Conservation (phyloP, 2,888 invertebrate species). For the Eubasilissa splendida region DNA sequence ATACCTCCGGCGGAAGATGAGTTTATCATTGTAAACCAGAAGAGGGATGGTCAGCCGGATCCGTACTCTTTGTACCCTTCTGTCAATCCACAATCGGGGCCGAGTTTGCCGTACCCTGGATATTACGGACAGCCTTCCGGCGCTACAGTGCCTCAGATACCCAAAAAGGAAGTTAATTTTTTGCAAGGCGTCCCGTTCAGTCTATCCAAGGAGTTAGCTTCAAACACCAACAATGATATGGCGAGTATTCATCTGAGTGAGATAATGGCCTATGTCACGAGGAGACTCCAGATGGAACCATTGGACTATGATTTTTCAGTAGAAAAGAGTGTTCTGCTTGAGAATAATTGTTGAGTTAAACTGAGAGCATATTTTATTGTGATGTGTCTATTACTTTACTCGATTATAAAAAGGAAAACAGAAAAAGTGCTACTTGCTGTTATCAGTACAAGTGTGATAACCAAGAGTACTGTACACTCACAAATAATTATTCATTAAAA, state of each 20-base stretch:
- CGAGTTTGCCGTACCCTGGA: constrained; percentile 5
- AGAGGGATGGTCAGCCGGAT: constrained; percentile 3
- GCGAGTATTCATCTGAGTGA: constrained; percentile 71
- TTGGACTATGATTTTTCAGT: constrained; percentile 72
- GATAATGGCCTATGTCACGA: constrained; percentile 70
- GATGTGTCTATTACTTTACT: no score
- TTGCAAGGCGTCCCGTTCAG: constrained; percentile 74
- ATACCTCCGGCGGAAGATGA: constrained; percentile 68
- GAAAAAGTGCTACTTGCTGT: background rate
- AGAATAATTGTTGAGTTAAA: constrained; percentile 59
- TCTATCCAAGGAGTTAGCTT: constrained; percentile 68
- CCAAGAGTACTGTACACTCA: no score
- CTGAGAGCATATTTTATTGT: background rate
- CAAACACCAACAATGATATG: constrained; percentile 68
- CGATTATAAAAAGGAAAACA: no score
- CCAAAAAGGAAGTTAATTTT: constrained; percentile 62
- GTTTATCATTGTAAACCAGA: constrained; percentile 66
- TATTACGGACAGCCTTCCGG: constrained; percentile 23
- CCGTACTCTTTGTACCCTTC: constrained; percentile 49
- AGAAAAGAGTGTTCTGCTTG: constrained; percentile 73
- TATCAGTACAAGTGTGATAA: no score
- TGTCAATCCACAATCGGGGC: constrained; percentile 40
- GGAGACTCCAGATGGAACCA: constrained; percentile 66
- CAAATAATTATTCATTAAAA: no score
- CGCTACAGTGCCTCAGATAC: constrained; percentile 32